These are phyloP conservation scores for Vandiemenella viatica DNA, from an alignment of 2,888 invertebrate species.

Conservation along the genomic window DNA sequence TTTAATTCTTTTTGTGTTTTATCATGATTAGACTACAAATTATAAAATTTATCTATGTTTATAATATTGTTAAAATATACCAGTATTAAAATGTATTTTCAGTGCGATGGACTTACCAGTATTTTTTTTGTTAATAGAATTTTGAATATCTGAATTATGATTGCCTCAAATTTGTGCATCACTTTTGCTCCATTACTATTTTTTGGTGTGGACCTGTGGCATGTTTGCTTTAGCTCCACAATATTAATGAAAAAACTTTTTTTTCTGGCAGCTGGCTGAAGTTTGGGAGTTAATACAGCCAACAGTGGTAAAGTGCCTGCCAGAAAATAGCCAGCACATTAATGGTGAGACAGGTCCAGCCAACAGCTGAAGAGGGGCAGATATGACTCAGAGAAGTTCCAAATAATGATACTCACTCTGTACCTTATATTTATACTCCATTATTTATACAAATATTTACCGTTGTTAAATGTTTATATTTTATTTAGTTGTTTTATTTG, in stretches of 20 bases:
- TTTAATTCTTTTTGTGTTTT: background rate
- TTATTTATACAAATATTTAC: no score
- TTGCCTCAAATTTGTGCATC: background rate
- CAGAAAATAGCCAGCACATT: no score
- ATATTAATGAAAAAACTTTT: background rate
- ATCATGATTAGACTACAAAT: background rate
- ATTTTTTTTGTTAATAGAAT: background rate
- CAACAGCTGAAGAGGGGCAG: no score
- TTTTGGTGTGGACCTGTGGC: background rate
- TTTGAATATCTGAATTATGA: background rate
- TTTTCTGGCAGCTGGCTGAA: slow-evolving; percentile 32
- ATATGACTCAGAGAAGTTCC: no score
- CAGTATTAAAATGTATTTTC: no score
- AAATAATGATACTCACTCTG: no score
- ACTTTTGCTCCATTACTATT: background rate
- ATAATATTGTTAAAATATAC: background rate
- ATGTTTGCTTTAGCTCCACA: background rate
- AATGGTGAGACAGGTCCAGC: no score
- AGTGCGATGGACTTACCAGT: background rate
- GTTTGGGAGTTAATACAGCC: slow-evolving; percentile 39
- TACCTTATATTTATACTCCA: no score
- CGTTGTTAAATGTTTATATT: no score
- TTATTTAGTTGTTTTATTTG: no score
- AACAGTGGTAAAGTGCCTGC: slow-evolving; percentile 34
- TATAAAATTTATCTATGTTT: background rate